A percentile compares a stretch with the other conserved stretches of the same genome.
phyloP scores from a whole-genome alignment of 2,888 invertebrate species.

The Julus scanicus region DNA sequence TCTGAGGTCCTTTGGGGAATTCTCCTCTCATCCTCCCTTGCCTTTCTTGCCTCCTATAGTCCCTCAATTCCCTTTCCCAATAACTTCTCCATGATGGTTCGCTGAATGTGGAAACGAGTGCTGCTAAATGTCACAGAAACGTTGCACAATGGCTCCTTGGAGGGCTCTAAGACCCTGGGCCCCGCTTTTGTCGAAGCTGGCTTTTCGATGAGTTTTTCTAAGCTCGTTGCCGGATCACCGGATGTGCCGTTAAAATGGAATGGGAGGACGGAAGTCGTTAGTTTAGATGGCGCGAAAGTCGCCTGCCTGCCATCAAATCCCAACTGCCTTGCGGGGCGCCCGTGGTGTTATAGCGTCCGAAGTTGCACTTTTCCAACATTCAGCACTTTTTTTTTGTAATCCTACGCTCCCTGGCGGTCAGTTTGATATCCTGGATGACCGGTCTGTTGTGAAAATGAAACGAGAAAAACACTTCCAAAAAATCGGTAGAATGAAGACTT shows the following conservation, averaged over 20 bases:
- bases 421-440: not conserved
- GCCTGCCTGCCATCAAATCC: slow-evolving; percentile 19
- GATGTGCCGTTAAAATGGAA: slow-evolving; percentile 3
- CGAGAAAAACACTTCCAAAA: too few relatives aligned
- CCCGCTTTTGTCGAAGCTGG: slow-evolving; percentile 11
- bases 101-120: slow-evolving; percentile 2
- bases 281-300: not conserved
- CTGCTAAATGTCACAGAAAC: slow-evolving; percentile 11
- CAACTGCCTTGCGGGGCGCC: not conserved
- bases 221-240: slow-evolving; percentile 5
- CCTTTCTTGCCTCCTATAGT: not conserved
- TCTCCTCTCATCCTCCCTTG: not conserved
- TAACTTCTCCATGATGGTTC: not conserved
- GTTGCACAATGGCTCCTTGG: slow-evolving; percentile 3
- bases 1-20: not conserved
- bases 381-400: not conserved
- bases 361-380: not conserved
- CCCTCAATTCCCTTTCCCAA: not conserved
- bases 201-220: slow-evolving; percentile 19
- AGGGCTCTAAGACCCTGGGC: slow-evolving; percentile 1
- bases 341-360: not conserved
- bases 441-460: not conserved
- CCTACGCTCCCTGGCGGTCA: not conserved
- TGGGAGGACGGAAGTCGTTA: slow-evolving; percentile 10
- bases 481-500: too few relatives aligned